These are phyloP conservation scores for Lepas anatifera DNA, from an alignment of 2,888 invertebrate species.

Conservation along the genomic window DNA sequence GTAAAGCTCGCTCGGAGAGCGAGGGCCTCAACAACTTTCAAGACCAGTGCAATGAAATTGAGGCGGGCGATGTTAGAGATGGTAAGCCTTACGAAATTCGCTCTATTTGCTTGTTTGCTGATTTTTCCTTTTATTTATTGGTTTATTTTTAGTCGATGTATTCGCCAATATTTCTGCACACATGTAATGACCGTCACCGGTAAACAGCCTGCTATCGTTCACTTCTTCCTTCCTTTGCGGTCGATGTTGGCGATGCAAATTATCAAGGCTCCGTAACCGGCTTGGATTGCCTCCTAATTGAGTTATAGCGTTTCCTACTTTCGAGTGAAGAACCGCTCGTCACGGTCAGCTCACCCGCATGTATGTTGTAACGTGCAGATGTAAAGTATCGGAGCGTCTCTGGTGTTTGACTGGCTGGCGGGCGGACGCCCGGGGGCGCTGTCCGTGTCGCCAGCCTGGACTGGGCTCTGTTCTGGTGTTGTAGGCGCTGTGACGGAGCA, in stretches of 20 bases:
- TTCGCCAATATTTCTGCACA: background rate
- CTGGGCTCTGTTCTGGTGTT: too few species aligned
- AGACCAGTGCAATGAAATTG: slow-evolving; percentile 76
- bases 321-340: too few species aligned
- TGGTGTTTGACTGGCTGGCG: too few species aligned
- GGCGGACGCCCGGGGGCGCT: too few species aligned
- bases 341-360: too few species aligned
- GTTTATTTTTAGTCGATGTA: background rate
- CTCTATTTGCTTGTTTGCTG: background rate
- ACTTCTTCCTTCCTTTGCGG: background rate
- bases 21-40: slow-evolving; percentile 78
- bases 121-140: background rate
- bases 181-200: background rate
- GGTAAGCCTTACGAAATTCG: slow-evolving; percentile 55
- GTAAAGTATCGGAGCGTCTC: too few species aligned
- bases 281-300: too few species aligned
- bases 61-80: slow-evolving; percentile 83
- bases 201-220: background rate
- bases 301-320: too few species aligned
- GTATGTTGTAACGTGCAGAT: too few species aligned
- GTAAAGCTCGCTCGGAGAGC: slow-evolving; percentile 63
- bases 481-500: too few species aligned
- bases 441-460: too few species aligned
- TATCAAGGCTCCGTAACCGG: too few species aligned
- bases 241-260: background rate